Conservation (phyloP, 2,797 vertebrate species). For the Pterois miles region DNA sequence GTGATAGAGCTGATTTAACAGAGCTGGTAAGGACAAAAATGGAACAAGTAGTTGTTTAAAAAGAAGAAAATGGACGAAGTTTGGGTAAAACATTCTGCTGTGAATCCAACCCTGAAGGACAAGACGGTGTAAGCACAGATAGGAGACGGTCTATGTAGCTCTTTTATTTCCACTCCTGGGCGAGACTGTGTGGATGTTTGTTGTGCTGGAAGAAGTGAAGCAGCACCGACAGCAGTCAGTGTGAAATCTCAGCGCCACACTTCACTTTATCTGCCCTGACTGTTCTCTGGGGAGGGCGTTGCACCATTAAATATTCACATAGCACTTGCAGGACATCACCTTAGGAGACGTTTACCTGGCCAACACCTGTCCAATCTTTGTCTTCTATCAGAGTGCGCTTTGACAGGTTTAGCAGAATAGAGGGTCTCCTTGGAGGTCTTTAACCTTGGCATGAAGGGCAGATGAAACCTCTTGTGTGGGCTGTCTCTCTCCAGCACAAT, state of each 20-base stretch:
- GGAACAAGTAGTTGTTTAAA: not conserved
- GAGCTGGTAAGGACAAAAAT: not conserved
- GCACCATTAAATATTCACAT: conserved; percentile 70
- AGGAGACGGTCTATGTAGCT: conserved; percentile 20
- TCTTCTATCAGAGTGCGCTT: conserved; percentile 52
- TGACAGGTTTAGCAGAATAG: conserved; percentile 43
- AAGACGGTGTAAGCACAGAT: not conserved
- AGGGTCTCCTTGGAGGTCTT: conserved; percentile 43
- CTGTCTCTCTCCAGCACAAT: not conserved
- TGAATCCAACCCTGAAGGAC: conserved; percentile 31
- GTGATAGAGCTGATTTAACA: conserved; percentile 8
- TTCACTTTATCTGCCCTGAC: conserved; percentile 58
- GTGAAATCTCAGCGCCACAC: conserved; percentile 55
- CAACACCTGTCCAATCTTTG: conserved; percentile 67
- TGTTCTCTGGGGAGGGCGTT: conserved; percentile 35
- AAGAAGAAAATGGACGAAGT: not conserved
- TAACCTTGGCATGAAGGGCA: conserved; percentile 32
- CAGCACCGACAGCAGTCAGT: conserved; percentile 42
- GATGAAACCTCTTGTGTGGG: not conserved
- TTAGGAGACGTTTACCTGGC: conserved; percentile 57
- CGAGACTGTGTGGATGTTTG: conserved; percentile 40
- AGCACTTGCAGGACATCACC: conserved; percentile 60
- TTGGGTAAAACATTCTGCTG: not conserved
- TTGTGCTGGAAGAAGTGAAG: conserved; percentile 41
- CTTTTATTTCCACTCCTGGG: conserved; percentile 18